A percentile compares a stretch with the other conserved stretches of the same genome.
These are phyloP conservation scores for Luffia ferchaultella DNA, from an alignment of 2,888 invertebrate genomes.

Conservation along the genomic window DNA sequence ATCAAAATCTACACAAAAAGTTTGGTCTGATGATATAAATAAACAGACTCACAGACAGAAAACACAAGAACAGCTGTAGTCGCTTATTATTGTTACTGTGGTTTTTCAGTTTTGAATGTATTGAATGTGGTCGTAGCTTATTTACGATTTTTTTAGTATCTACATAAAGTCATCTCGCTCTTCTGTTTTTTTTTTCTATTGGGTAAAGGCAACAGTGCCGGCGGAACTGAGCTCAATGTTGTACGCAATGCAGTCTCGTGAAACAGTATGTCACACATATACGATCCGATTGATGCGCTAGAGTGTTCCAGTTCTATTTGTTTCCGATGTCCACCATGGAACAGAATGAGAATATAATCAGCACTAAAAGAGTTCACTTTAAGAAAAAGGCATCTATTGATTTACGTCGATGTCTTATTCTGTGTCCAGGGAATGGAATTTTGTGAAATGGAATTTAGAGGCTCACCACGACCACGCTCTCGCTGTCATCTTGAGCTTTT, in stretches of 20 bases:
- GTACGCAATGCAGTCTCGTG: conserved; percentile 73
- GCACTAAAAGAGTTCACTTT: no score
- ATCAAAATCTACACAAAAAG: no score
- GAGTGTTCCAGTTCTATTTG: conserved; percentile 46
- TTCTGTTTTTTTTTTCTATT: conserved; percentile 59
- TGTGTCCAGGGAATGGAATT: background rate
- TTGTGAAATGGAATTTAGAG: background rate
- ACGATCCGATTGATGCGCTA: conserved; percentile 58
- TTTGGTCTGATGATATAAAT: no score
- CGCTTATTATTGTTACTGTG: no score
- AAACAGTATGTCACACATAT: conserved; percentile 59
- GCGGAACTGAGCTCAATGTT: conserved; percentile 79
- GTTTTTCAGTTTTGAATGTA: no score
- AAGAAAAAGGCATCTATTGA: no score
- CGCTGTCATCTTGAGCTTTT: background rate
- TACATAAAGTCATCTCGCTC: no score
- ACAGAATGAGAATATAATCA: background rate
- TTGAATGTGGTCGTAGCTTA: no score
- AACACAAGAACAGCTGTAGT: no score
- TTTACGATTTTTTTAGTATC: no score
- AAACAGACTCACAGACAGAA: no score
- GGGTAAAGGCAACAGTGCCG: conserved; percentile 75
- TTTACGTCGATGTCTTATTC: background rate
- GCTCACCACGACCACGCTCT: background rate
- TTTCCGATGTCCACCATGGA: background rate